Evolutionary conservation across 2,888 invertebrate species (phyloP).

Genomic region (Branchinecta sandiegonensis): DNA sequence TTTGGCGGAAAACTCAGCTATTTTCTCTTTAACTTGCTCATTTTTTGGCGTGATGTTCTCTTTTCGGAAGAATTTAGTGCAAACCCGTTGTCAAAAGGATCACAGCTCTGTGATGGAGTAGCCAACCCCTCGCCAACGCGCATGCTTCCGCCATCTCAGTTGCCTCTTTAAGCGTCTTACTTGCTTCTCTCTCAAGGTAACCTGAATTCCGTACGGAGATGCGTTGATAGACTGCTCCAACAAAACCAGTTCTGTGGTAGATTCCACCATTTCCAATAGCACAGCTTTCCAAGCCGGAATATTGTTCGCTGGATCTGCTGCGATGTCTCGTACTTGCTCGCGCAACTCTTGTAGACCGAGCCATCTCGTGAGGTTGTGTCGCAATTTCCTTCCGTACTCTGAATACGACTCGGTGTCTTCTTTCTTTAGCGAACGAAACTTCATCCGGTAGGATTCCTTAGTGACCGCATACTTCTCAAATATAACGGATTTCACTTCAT

Average conservation of each 20-base stretch:
- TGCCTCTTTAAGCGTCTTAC: background rate
- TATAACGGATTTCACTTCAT: background rate
- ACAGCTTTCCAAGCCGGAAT: background rate
- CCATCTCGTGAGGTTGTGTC: background rate
- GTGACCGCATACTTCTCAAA: too few relatives aligned
- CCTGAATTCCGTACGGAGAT: background rate
- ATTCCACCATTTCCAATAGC: background rate
- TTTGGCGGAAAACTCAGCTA: too few relatives aligned
- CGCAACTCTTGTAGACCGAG: background rate
- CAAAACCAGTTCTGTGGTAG: background rate
- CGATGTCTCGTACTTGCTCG: background rate
- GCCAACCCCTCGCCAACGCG: background rate
- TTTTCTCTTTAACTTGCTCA: too few relatives aligned
- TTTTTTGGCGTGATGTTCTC: too few relatives aligned
- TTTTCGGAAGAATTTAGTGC: too few relatives aligned
- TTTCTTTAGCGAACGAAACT: too few relatives aligned
- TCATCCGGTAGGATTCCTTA: too few relatives aligned
- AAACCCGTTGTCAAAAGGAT: too few relatives aligned
- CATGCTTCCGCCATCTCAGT: slow-evolving; percentile 10
- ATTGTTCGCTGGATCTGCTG: background rate
- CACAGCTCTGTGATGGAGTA: too few relatives aligned
- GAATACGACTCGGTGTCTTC: too few relatives aligned
- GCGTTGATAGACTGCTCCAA: background rate
- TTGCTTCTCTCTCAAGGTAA: background rate
- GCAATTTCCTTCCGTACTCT: too few relatives aligned